These are phyloP conservation scores for Vanessa tameamea DNA, from an alignment of 1,140 invertebrate species.

Conservation along the genomic window DNA sequence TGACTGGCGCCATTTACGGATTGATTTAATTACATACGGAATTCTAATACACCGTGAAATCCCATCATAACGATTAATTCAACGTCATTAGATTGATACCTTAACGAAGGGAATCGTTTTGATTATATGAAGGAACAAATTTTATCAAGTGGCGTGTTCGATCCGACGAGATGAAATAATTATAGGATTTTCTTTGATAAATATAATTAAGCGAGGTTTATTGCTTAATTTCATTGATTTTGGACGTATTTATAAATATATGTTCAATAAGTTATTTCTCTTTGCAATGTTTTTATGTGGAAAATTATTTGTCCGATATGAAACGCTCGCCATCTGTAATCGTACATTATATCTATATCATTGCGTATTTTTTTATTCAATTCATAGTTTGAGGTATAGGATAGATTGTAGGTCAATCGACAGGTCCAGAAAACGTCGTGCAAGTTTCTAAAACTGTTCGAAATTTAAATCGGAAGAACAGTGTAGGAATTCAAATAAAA, in stretches of 20 bases:
- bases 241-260: background rate
- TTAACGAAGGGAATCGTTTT: conserved; percentile 42
- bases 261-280: background rate
- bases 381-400: too few relatives aligned
- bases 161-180: conserved; percentile 27
- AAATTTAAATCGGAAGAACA: too few relatives aligned
- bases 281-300: background rate
- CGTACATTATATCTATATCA: too few relatives aligned
- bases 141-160: conserved; percentile 43
- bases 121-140: conserved; percentile 35
- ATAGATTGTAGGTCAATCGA: too few relatives aligned
- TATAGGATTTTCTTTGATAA: conserved; percentile 13
- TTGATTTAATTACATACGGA: conserved; percentile 40
- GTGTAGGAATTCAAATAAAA: too few relatives aligned
- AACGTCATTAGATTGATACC: conserved; percentile 30
- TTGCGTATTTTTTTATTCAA: too few relatives aligned
- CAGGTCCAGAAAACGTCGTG: too few relatives aligned
- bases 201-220: conserved; percentile 3
- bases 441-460: too few relatives aligned
- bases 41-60: conserved; percentile 46
- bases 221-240: conserved; percentile 4
- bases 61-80: conserved; percentile 47
- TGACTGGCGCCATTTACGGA: conserved; percentile 45
- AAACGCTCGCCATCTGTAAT: too few relatives aligned
- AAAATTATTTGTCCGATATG: too few relatives aligned